phyloP scores from a whole-genome alignment of 64 coral and sea anemone genomes.

The Stichodactyla helianthus region DNA sequence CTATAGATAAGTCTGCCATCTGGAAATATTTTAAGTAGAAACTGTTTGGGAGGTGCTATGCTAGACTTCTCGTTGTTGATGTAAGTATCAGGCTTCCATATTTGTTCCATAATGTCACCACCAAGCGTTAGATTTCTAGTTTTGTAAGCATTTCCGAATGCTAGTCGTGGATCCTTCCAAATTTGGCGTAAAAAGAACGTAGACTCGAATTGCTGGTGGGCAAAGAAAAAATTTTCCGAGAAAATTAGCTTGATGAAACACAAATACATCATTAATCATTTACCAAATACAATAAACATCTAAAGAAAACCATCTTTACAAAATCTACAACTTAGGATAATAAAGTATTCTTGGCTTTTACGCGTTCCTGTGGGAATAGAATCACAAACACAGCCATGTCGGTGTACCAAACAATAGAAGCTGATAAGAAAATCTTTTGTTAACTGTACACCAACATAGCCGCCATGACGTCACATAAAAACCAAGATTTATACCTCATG shows the following conservation, averaged over 20 bases:
- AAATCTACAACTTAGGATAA: too few relatives aligned
- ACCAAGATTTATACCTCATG: too few relatives aligned
- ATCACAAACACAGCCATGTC: too few relatives aligned
- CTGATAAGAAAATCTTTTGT: too few relatives aligned
- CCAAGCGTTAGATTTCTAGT: conserved; percentile 65
- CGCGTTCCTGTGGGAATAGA: too few relatives aligned
- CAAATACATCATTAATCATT: too few relatives aligned
- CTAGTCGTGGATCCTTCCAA: conserved; percentile 63
- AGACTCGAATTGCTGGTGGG: conserved; percentile 59
- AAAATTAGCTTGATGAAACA: background rate
- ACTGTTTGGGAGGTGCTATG: conserved; percentile 54
- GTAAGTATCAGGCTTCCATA: conserved; percentile 83
- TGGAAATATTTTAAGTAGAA: conserved; percentile 49
- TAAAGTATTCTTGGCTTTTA: too few relatives aligned
- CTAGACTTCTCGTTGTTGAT: conserved; percentile 85
- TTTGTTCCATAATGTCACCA: conserved; percentile 79
- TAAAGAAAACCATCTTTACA: too few relatives aligned
- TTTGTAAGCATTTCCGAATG: conserved; percentile 37
- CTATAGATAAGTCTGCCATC: conserved; percentile 72
- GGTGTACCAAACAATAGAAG: too few relatives aligned
- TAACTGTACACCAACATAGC: too few relatives aligned
- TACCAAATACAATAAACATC: too few relatives aligned
- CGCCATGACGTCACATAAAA: too few relatives aligned
- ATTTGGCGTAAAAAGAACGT: conserved; percentile 80
- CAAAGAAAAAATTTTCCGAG: background rate